These are phyloP conservation scores for Trissonchulus sp. DNA, from an alignment of 2,888 invertebrate genomes.

Conservation along the genomic window DNA sequence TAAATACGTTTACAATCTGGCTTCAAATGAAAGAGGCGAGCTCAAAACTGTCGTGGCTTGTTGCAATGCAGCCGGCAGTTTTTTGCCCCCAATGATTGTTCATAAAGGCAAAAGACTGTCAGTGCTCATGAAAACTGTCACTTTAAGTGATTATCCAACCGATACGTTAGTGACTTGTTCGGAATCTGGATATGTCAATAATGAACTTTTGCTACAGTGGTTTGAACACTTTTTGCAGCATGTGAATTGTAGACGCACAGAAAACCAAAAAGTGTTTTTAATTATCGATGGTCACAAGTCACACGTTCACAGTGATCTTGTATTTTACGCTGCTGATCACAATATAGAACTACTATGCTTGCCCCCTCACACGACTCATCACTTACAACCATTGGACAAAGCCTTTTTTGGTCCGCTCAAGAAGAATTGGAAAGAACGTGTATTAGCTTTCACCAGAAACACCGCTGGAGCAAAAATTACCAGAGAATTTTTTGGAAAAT, in stretches of 20 bases:
- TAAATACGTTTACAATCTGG: neutral
- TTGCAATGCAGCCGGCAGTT: constrained; percentile 13
- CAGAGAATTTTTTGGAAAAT: neutral
- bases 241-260: neutral
- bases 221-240: constrained; percentile 18
- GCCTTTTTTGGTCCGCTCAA: neutral
- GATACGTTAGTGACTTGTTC: neutral
- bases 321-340: neutral
- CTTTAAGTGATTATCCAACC: neutral
- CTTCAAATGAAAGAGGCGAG: constrained; percentile 9
- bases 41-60: constrained; percentile 19
- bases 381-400: constrained; percentile 14
- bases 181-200: constrained; percentile 2
- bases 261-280: neutral
- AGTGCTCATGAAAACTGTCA: neutral
- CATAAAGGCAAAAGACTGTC: neutral
- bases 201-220: neutral
- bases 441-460: neutral
- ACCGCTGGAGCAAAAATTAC: neutral
- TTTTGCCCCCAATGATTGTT: constrained; percentile 14
- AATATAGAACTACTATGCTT: neutral
- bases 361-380: constrained; percentile 6
- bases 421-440: neutral
- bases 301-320: neutral
- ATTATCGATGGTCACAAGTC: constrained; percentile 7